Conservation (phyloP, 2,113 vertebrate species). For the Pomatorhinus ruficollis region DNA sequence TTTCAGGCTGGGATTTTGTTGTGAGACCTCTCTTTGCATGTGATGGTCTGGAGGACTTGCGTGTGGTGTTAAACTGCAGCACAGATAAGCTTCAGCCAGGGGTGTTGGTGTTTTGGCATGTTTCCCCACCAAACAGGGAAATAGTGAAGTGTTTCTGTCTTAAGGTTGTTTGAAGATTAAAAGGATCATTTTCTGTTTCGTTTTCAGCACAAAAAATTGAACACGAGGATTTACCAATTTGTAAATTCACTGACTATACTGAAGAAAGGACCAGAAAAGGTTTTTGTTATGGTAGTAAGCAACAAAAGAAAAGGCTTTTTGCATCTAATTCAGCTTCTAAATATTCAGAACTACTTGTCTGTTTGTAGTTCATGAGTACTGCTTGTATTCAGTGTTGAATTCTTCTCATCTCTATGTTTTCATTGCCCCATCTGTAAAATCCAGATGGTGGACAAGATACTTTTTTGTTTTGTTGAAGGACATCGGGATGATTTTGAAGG, state of each 20-base stretch:
- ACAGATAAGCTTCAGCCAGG: constrained; percentile 47
- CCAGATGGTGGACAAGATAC: not conserved
- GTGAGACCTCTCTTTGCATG: not conserved
- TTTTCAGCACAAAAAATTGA: not conserved
- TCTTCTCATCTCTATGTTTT: not conserved
- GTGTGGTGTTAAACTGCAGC: not conserved
- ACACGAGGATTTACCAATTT: not conserved
- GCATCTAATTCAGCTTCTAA: not conserved
- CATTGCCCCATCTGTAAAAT: not conserved
- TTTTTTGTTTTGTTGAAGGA: not conserved
- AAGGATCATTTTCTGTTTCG: not conserved
- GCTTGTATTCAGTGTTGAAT: not conserved
- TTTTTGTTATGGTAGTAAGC: not conserved
- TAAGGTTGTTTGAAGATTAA: not conserved
- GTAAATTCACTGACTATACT: not conserved
- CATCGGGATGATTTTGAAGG: not conserved
- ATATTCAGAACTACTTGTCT: not conserved
- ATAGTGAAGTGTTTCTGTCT: not conserved
- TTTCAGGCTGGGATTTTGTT: not conserved
- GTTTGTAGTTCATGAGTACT: not conserved
- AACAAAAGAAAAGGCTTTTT: not conserved
- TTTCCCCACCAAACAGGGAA: constrained; percentile 23
- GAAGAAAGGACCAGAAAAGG: not conserved
- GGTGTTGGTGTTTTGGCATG: constrained; percentile 45
- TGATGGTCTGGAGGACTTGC: not conserved